These are phyloP conservation scores for Dynastes hyllus DNA, from an alignment of 2,888 invertebrate species.

Conservation along the genomic window DNA sequence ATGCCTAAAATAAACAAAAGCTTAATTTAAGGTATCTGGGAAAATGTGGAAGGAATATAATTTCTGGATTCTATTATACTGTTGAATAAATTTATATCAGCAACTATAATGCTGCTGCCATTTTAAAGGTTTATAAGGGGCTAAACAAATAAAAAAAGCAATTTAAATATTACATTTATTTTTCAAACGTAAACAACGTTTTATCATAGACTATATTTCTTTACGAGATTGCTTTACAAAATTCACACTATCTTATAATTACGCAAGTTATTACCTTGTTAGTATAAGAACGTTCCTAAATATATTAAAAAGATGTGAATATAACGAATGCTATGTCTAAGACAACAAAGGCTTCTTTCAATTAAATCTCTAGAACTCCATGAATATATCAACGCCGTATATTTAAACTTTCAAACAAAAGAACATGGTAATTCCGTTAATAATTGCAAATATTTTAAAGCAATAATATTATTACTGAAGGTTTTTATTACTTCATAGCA, in stretches of 20 bases:
- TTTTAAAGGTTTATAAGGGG: no score
- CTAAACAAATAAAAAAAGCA: no score
- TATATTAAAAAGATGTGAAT: background rate
- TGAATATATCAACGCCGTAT: background rate
- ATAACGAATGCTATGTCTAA: background rate
- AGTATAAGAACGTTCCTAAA: background rate
- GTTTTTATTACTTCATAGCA: background rate
- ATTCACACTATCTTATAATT: background rate
- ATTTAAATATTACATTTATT: background rate
- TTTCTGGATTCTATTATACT: no score
- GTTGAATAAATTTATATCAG: no score
- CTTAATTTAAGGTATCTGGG: no score
- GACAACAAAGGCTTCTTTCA: constrained; percentile 1
- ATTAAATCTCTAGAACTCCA: background rate
- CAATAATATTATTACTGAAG: constrained; percentile 19
- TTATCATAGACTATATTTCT: background rate
- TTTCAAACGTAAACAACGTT: background rate
- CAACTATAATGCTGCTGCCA: no score
- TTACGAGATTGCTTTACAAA: background rate
- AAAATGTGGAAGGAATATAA: no score
- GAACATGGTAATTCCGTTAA: background rate
- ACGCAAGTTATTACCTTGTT: background rate
- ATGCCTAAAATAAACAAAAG: no score
- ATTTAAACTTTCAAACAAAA: background rate
- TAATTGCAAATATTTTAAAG: constrained; percentile 12